Percentiles rank a stretch among this genome's conserved stretches.
phyloP scores from a whole-genome alignment of 2,797 vertebrate genomes.

The Orestias chungarensis region DNA sequence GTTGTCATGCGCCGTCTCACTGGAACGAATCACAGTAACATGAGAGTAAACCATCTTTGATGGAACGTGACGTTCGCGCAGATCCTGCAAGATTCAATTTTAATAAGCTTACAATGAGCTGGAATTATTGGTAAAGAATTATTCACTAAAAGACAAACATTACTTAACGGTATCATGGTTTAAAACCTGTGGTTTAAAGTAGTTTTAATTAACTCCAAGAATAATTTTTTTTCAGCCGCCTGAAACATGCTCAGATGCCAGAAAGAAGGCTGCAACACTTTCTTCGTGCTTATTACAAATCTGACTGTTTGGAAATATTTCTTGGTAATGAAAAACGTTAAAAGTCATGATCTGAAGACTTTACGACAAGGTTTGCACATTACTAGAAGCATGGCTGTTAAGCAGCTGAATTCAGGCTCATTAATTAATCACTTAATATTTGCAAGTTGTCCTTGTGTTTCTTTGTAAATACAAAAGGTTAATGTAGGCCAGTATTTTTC shows the following conservation, averaged over 20 bases:
- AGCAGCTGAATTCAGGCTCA: too few relatives aligned
- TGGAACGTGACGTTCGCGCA: background rate
- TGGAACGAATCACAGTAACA: conserved; percentile 17
- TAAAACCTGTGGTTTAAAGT: background rate
- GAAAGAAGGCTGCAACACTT: too few relatives aligned
- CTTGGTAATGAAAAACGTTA: background rate
- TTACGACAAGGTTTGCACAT: too few relatives aligned
- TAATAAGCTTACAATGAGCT: background rate
- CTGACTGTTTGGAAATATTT: background rate
- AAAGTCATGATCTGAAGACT: background rate
- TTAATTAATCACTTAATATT: background rate
- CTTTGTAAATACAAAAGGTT: background rate
- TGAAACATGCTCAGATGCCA: too few relatives aligned
- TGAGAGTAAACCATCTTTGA: background rate
- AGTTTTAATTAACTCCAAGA: too few relatives aligned
- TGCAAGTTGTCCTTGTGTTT: background rate
- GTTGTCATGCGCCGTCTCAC: conserved; percentile 42
- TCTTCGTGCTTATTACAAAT: too few relatives aligned
- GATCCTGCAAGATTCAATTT: background rate
- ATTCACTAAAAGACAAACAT: background rate
- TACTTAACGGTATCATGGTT: background rate
- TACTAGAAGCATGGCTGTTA: too few relatives aligned
- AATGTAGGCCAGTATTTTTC: too few relatives aligned
- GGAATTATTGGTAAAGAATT: background rate
- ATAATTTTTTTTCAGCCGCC: background rate